Evolutionary conservation across 2,888 invertebrate genomes (phyloP).

Genomic region (Cerceris rybyensis): DNA sequence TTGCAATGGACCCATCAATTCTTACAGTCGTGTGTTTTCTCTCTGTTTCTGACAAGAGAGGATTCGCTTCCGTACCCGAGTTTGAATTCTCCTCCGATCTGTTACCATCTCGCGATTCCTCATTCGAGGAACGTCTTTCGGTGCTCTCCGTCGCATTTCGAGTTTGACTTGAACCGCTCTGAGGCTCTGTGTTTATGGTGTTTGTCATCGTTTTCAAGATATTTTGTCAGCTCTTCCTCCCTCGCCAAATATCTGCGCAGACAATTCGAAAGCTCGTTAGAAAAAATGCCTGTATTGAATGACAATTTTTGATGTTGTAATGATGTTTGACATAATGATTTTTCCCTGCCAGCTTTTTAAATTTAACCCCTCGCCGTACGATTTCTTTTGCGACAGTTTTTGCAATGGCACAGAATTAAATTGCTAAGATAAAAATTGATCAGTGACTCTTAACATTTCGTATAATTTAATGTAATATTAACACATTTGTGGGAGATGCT

Average conservation of each 20-base stretch:
- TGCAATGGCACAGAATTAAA: too few relatives aligned
- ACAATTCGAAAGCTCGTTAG: too few relatives aligned
- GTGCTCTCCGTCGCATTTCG: slow-evolving; percentile 10
- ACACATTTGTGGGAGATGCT: too few relatives aligned
- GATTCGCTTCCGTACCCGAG: slow-evolving; percentile 48
- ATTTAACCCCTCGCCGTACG: too few relatives aligned
- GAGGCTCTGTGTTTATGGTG: slow-evolving; percentile 43
- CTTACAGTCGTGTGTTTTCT: slow-evolving; percentile 24
- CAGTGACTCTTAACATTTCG: too few relatives aligned
- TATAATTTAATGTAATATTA: too few relatives aligned
- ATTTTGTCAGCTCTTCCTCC: background rate
- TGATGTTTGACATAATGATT: too few relatives aligned
- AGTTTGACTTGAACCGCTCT: slow-evolving; percentile 22
- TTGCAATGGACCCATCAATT: slow-evolving; percentile 29
- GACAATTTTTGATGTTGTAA: too few relatives aligned
- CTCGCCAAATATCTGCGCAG: background rate
- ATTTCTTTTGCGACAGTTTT: too few relatives aligned
- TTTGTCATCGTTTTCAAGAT: slow-evolving; percentile 49
- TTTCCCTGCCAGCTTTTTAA: too few relatives aligned
- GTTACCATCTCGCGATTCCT: slow-evolving; percentile 28
- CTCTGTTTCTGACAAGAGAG: slow-evolving; percentile 35
- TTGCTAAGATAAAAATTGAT: too few relatives aligned
- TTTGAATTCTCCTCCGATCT: slow-evolving; percentile 39
- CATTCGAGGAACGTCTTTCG: slow-evolving; percentile 19
- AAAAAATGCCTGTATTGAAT: too few relatives aligned